A percentile compares a stretch with the other conserved stretches of the same genome.
Evolutionary conservation across 2,113 vertebrate species (phyloP).

Genomic region (Sarotherodon lohbergeri): DNA sequence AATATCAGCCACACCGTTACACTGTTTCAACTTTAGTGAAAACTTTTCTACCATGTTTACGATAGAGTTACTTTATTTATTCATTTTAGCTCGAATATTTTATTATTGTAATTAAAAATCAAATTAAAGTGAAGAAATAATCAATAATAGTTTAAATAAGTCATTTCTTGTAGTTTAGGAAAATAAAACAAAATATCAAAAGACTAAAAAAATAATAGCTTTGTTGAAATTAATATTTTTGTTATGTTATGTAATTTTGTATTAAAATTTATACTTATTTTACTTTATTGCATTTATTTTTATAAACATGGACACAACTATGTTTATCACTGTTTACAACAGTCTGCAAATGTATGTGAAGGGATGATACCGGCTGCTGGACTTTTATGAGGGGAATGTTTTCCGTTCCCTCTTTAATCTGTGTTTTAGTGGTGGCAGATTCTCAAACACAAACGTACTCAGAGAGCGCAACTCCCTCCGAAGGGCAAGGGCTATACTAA

Average conservation of each 20-base stretch:
- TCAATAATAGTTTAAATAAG: not conserved
- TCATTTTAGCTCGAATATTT: not conserved
- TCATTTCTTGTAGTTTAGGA: not conserved
- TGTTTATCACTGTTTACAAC: not conserved
- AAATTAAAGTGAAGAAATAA: accelerated
- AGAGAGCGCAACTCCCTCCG: not conserved
- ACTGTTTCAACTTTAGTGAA: accelerated
- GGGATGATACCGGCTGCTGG: not conserved
- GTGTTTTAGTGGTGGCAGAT: not conserved
- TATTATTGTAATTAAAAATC: not conserved
- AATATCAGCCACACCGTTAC: not conserved
- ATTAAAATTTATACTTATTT: accelerated
- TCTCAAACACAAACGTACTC: not conserved
- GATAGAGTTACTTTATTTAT: not conserved
- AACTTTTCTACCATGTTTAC: not conserved
- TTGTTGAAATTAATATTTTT: not conserved
- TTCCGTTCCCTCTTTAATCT: not conserved
- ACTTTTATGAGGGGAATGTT: not conserved
- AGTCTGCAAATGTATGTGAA: not conserved
- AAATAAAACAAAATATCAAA: not conserved
- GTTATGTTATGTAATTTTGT: not conserved
- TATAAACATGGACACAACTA: not conserved
- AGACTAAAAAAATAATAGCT: accelerated
- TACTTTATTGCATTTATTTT: not conserved
- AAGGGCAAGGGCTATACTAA: not conserved